A percentile compares a stretch with the other conserved stretches of the same genome.
These are phyloP conservation scores for Urocitellus parryii DNA, from an alignment of 2,113 vertebrate species.

Conservation along the genomic window DNA sequence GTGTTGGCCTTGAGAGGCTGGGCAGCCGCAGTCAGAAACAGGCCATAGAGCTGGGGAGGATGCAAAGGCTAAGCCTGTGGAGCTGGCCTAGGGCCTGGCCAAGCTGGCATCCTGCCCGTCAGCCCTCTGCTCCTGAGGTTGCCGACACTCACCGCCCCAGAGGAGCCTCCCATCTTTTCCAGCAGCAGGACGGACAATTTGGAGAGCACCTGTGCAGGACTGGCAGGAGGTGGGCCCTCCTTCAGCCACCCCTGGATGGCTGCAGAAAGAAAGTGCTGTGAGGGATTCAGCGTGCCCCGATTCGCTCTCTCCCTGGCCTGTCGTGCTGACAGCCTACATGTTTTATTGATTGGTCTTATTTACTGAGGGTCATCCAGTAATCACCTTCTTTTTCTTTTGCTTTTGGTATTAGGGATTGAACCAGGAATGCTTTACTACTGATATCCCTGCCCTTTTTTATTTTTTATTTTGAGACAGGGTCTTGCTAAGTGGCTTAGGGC, in stretches of 20 bases:
- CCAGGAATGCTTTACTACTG: too few relatives aligned
- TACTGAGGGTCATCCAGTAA: background rate
- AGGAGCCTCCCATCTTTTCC: conserved; percentile 97
- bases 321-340: background rate
- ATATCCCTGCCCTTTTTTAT: too few relatives aligned
- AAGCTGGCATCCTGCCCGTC: too few relatives aligned
- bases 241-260: conserved; percentile 93
- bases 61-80: background rate
- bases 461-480: too few relatives aligned
- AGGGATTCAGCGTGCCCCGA: background rate
- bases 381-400: background rate
- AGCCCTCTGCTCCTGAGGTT: background rate
- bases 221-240: conserved; percentile 82
- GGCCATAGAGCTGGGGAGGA: conserved; percentile 91
- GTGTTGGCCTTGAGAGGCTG: conserved; percentile 84
- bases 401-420: too few relatives aligned
- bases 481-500: too few relatives aligned
- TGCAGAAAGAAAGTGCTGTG: conserved; percentile 66
- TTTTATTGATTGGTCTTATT: background rate
- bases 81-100: background rate
- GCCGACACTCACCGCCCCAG: conserved; percentile 91
- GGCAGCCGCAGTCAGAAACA: conserved; percentile 94
- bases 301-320: background rate
- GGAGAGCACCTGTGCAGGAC: conserved; percentile 88
- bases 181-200: conserved; percentile 90